Percentiles rank a stretch among this genome's conserved stretches.
Conservation (phyloP, 2,888 invertebrate genomes). For the Ormyrus pomaceus region DNA sequence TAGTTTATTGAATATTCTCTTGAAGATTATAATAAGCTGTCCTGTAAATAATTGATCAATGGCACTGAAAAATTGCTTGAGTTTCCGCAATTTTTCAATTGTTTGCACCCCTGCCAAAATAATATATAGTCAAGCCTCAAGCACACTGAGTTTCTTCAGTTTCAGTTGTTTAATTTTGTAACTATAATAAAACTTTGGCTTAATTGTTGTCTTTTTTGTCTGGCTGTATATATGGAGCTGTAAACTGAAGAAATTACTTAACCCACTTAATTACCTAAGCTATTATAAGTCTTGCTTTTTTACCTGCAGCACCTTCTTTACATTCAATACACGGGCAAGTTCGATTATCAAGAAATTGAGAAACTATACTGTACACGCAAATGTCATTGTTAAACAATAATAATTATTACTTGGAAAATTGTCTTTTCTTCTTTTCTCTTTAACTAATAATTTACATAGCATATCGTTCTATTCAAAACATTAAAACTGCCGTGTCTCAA, state of each 20-base stretch:
- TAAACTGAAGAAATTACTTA: slow-evolving; percentile 26
- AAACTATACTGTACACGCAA: too few species aligned
- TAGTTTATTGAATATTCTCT: slow-evolving; percentile 5
- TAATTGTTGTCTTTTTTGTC: too few species aligned
- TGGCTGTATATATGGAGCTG: too few species aligned
- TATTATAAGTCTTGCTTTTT: slow-evolving; percentile 17
- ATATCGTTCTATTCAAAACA: too few species aligned
- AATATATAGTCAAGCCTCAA: slow-evolving; percentile 12
- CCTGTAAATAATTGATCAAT: slow-evolving; percentile 28
- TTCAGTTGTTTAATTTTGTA: not conserved
- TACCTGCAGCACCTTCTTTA: not conserved
- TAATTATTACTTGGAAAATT: too few species aligned
- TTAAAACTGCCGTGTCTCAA: too few species aligned
- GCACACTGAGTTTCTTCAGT: slow-evolving; percentile 19
- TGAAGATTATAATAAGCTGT: not conserved
- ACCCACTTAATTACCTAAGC: not conserved
- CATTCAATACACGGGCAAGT: not conserved
- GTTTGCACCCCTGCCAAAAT: slow-evolving; percentile 45
- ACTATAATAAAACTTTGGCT: too few species aligned
- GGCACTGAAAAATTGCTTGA: slow-evolving; percentile 49
- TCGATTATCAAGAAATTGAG: slow-evolving; percentile 6
- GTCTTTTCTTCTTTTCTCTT: too few species aligned
- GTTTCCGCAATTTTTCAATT: slow-evolving; percentile 52
- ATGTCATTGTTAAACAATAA: too few species aligned
- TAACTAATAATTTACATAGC: too few species aligned